Conservation (phyloP, 2,888 invertebrate genomes). For the Bugula neritina region DNA sequence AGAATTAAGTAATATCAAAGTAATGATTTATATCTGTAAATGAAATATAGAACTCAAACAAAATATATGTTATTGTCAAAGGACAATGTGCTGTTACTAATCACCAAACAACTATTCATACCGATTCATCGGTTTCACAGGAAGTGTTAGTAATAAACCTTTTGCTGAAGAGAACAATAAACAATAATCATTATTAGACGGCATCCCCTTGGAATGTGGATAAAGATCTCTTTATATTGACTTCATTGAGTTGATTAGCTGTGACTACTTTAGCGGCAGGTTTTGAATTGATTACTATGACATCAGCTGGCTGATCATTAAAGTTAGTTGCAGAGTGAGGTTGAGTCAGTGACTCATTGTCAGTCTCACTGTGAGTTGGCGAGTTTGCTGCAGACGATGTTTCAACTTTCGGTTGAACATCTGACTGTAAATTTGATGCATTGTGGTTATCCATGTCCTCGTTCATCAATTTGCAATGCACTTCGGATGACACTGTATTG, state of each 20-base stretch:
- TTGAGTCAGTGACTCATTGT: too few relatives aligned
- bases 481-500: slow-evolving; percentile 4
- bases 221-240: neutral
- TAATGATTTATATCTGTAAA: too few relatives aligned
- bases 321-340: neutral
- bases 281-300: neutral
- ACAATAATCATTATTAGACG: too few relatives aligned
- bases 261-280: neutral
- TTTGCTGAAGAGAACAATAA: too few relatives aligned
- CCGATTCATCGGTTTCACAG: too few relatives aligned
- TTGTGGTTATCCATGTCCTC: neutral
- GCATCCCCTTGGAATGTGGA: slow-evolving; percentile 10
- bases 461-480: neutral
- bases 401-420: neutral
- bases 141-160: too few relatives aligned
- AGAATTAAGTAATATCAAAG: too few relatives aligned
- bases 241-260: neutral
- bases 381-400: neutral
- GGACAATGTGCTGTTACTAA: too few relatives aligned
- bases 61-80: too few relatives aligned
- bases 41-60: too few relatives aligned
- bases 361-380: neutral
- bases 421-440: neutral
- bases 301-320: neutral
- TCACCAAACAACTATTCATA: too few relatives aligned